Base-by-base conservation (phyloP, 2,888 invertebrate species). In the Coelopa pilipes region DNA sequence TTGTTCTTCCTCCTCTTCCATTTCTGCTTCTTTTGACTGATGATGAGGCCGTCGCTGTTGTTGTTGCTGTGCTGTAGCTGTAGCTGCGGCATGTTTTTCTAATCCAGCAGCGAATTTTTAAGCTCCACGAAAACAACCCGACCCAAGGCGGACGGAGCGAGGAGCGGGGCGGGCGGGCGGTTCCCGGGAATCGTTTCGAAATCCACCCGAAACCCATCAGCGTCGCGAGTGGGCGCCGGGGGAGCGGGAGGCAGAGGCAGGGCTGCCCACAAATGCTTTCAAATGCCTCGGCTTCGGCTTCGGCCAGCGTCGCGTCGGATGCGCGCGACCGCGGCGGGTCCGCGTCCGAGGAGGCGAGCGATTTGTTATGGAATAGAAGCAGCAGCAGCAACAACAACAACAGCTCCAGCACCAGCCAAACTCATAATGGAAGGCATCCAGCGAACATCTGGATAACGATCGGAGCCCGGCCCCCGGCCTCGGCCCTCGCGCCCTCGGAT, bases 371-470 rank as follows among this genome's bases (percentile, higher is more conserved):
- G 57, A 59, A 59, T 59, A 59, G 19, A 45, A 53, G 24, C 66
- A 66, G 21, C 67, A 68, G 53, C 11, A 53, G 53, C 24, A 34
- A 68, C 53, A 46, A 69, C 57, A 69, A 15, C 69, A 57, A 45
- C 17, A 62, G 4, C 45, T 1, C 15, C 17, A 63, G 24, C 19
- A 21, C 13, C 60, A 60, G 21, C 24, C 13, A 63, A n/a, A n/a
- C 13, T 21, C 57, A 21, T 13, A 59, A 24, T 24, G 17, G 57
- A 59, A 24, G 21, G 24, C 24, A 34, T 15, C 63, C 63, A 63
- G 46, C 19, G 55, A 69, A 69, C 69, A 69, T 69, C 69, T 69
- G 69, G 69, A 69, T 55, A 57, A 69, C 69, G 47, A 55, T 69
- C 46, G 47, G 47, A 50, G 19, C 17, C 17, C 11, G 46, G 34